A percentile compares a stretch with the other conserved stretches of the same genome.
phyloP scores from a whole-genome alignment of 23 tunicate species.

The Styela clava region DNA sequence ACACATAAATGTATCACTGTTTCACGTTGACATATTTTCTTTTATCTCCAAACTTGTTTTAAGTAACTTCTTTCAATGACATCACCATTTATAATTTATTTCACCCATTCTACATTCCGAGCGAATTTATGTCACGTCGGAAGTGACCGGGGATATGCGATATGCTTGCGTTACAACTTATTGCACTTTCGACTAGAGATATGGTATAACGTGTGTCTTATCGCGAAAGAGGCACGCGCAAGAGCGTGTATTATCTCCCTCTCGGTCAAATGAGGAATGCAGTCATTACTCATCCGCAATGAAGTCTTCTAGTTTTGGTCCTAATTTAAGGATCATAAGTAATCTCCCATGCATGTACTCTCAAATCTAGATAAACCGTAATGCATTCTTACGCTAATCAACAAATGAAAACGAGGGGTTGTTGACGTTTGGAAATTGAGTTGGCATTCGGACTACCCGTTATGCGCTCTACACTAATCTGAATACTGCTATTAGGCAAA shows the following conservation, averaged over 20 bases:
- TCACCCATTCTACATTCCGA: background rate
- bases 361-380: background rate
- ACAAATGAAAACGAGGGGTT: background rate
- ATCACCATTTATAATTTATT: background rate
- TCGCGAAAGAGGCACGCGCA: background rate
- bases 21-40: background rate
- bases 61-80: background rate
- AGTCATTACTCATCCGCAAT: background rate
- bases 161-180: background rate
- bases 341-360: background rate
- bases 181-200: background rate
- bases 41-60: background rate
- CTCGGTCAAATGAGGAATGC: background rate
- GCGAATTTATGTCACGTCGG: background rate
- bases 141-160: background rate
- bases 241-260: background rate
- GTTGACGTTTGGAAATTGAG: no score
- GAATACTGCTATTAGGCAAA: no score
- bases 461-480: no score
- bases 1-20: no score
- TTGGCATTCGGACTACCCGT: no score
- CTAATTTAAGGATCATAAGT: background rate
- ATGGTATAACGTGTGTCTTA: background rate
- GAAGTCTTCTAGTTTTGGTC: background rate
- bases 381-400: background rate